These are phyloP conservation scores for Latrodectus geometricus DNA, from an alignment of 1,140 invertebrate genomes.

Conservation along the genomic window DNA sequence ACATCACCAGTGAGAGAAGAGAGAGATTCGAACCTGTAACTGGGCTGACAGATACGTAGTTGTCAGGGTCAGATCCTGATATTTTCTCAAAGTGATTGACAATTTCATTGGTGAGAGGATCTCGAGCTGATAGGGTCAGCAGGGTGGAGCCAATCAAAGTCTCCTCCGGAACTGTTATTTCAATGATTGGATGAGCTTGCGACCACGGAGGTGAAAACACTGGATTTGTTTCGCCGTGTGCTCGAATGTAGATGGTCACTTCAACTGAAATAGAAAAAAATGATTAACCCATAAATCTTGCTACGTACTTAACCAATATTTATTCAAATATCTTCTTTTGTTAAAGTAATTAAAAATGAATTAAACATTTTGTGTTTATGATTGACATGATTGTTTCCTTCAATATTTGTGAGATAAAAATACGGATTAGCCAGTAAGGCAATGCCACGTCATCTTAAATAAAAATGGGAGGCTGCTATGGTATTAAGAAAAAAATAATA, in stretches of 20 bases:
- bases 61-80: conserved; percentile 66
- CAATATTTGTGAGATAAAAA: too few relatives aligned
- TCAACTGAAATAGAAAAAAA: conserved; percentile 70
- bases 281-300: too few relatives aligned
- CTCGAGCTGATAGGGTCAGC: conserved; percentile 71
- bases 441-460: too few relatives aligned
- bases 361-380: too few relatives aligned
- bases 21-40: conserved; percentile 72
- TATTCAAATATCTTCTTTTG: too few relatives aligned
- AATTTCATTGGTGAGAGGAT: conserved; percentile 66
- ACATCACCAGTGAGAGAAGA: conserved; percentile 11
- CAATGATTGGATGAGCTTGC: conserved; percentile 66
- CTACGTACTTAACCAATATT: too few relatives aligned
- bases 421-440: too few relatives aligned
- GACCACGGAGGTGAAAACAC: conserved; percentile 74
- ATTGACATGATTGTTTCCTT: too few relatives aligned
- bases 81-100: conserved; percentile 67
- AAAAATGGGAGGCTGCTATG: too few relatives aligned
- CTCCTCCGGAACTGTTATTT: conserved; percentile 80
- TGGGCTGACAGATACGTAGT: conserved; percentile 72
- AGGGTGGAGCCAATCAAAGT: conserved; percentile 81
- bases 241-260: conserved; percentile 83
- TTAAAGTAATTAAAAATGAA: too few relatives aligned
- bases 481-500: too few relatives aligned
- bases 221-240: conserved; percentile 82